Evolutionary conservation across 2,888 invertebrate species (phyloP), one percentile per base, ranked within the genome.

Genomic region (Neoscelio sp.): DNA sequence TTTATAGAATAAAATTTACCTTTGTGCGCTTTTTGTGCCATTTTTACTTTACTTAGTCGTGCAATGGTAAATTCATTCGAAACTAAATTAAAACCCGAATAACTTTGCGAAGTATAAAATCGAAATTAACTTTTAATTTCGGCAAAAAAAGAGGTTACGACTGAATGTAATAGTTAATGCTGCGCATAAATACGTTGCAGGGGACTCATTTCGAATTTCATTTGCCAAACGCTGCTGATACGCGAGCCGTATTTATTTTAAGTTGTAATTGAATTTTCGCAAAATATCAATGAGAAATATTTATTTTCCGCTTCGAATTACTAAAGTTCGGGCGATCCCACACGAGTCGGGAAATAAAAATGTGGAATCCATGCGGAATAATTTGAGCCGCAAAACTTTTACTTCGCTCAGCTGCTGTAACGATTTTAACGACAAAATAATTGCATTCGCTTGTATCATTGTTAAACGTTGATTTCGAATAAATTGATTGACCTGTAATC

Each of bases 401-500:
- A 44, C 56, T 12, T 15, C 28, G 26, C 23, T 20, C 30, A 18
- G 30, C 10, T 15, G 60, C 50, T 74, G 68, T 74, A 78, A 78
- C 78, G 56, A 68, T 64, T 79, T 75, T 65, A 60, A 75, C 70
- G 79, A 70, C 65, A 58, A 70, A 75, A 75, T 75, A 79, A 79
- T 74, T 78, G 75, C 70, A 54, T 48, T 64, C 42, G 52, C 58
- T 46, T 23, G 65, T 70, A 60, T 50, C 74, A 74, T 70, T 60
- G 74, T 74, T 71, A 60, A 75, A 74, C 64, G 70, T 75, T 52
- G 70, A 60, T 65, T 71, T 75, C 50, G 44, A 70, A 75, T 76
- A 70, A 75, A 75, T 71, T 74, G 79, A 76, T 80, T 71, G 75
- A 71, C 74, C 75, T 71, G 70, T 75, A 75, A 79, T 75, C 70